Conservation (phyloP, 2,797 vertebrate genomes). For the Anomalospiza imberbis region DNA sequence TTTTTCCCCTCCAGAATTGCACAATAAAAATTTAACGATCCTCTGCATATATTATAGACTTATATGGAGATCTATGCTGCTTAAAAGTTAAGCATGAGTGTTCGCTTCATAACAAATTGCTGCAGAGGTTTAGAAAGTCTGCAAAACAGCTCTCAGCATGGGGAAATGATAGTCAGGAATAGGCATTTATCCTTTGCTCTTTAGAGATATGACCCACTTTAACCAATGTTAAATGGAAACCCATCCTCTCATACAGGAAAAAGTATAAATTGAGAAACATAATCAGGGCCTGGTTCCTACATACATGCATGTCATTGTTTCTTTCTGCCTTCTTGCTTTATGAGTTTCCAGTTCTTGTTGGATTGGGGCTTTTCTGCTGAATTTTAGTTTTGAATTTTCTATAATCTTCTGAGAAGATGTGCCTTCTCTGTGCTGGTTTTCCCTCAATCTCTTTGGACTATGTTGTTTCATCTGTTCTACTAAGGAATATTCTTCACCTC, state of each 20-base stretch:
- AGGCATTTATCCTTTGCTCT: not conserved
- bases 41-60: not conserved
- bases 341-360: not conserved
- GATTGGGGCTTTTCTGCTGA: not conserved
- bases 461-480: not conserved
- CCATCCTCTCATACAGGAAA: not conserved
- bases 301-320: accelerated
- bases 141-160: not conserved
- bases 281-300: not conserved
- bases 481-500: not conserved
- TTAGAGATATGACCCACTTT: not conserved
- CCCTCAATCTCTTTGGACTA: not conserved
- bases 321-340: not conserved
- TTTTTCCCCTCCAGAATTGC: not conserved
- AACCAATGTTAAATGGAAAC: not conserved
- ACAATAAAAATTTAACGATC: constrained; percentile 30
- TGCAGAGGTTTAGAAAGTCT: not conserved
- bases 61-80: not conserved
- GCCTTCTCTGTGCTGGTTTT: not conserved
- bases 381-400: not conserved
- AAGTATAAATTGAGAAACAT: not conserved
- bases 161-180: not conserved
- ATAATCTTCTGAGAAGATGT: not conserved
- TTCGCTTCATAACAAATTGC: not conserved
- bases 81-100: not conserved